Percentiles rank a stretch among this genome's conserved stretches.
These are phyloP conservation scores for Ciconia boyciana DNA, from an alignment of 2,113 vertebrate species.

Conservation along the genomic window DNA sequence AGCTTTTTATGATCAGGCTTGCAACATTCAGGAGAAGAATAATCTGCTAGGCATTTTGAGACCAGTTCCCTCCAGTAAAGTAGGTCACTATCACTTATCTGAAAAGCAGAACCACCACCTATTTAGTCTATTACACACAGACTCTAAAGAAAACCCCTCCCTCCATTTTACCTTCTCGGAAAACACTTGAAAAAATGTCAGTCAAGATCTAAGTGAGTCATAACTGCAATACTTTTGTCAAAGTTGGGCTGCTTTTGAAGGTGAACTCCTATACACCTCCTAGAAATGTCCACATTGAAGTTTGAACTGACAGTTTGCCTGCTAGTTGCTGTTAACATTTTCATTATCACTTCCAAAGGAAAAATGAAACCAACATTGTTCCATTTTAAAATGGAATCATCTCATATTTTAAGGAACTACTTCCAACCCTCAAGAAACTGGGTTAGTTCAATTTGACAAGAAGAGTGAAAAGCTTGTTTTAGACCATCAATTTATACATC, in stretches of 20 bases:
- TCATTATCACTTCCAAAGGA: not conserved
- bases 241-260: not conserved
- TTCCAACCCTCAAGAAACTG: not conserved
- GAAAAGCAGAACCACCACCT: not conserved
- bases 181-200: not conserved
- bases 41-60: conserved; percentile 89
- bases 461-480: not conserved
- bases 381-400: not conserved
- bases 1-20: conserved; percentile 92
- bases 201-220: not conserved
- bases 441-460: rapidly evolving
- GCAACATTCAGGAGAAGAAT: conserved; percentile 93
- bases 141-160: not conserved
- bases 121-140: not conserved
- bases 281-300: rapidly evolving
- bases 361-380: not conserved
- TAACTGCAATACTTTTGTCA: not conserved
- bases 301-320: not conserved
- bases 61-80: conserved; percentile 89
- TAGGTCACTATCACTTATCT: conserved; percentile 88
- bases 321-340: not conserved
- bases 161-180: not conserved
- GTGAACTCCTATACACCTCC: not conserved
- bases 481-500: not conserved
- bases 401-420: not conserved